Evolutionary conservation across 1,140 invertebrate genomes (phyloP), one percentile per base, ranked within the genome.

Genomic region (Matsumurasca onukii): DNA sequence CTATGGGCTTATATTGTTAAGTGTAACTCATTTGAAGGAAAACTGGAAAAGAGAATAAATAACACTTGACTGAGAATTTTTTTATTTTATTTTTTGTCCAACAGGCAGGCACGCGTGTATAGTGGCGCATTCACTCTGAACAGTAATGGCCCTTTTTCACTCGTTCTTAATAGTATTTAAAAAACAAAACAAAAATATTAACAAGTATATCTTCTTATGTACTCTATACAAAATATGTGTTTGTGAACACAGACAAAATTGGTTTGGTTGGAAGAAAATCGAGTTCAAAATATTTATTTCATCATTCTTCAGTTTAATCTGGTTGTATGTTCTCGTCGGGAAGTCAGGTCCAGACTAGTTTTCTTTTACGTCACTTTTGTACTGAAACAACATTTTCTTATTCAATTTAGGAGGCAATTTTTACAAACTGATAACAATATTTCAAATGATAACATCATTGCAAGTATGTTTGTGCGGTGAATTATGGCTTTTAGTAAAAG

Each of bases 81-180:
- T 39, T 39, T 39, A 39, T 9, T 39, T 5, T 17, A 12, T 51
- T 51, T 59, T 22, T 59, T 59, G 25, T 59, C 55, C 55, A 59
- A 59, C 55, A 59, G 55, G 49, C 49, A 52, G 49, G 55, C 55
- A 59, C 55, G 55, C 55, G 55, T 59, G 55, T 59, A 59, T 24
- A 59, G 5, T 3, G n/a, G 55, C 55, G n/a, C n/a, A n/a, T n/a
- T n/a, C 55, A 27, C 22, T 13, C 25, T 59, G 24, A 27, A 27
- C 15, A 5, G 24, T 2, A 29, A 25, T 59, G 55, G 25, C 25
- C 5, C 25, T 59, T 27, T 24, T 22, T 12, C 55, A 59, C 55
- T 59, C 55, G 55, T 59, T 59, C 55, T 59, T 59, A 27, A 59
- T 59, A 59, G 24, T 59, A 59, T 59, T 27, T 59, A 59, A 27